A percentile compares a stretch with the other conserved stretches of the same genome.
Conservation (phyloP, 2,888 invertebrate species). For the Danaus chrysippus region DNA sequence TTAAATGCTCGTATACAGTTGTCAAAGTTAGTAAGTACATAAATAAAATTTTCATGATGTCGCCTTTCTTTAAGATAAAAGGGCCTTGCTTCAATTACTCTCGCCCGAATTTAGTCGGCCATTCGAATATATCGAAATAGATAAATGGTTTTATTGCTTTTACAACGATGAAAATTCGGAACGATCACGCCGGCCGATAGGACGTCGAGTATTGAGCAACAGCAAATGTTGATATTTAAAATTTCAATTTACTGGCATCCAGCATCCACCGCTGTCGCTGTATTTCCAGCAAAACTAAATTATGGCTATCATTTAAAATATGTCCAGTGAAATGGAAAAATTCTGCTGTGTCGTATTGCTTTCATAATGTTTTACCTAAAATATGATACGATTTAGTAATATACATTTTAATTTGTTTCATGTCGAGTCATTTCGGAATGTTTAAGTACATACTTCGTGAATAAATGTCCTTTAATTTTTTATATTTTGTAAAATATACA, state of each 20-base stretch:
- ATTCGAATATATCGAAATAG: constrained; percentile 41
- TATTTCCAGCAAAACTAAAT: constrained; percentile 15
- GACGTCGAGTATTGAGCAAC: constrained; percentile 23
- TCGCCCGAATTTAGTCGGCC: constrained; percentile 34
- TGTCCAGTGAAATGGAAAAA: constrained; percentile 4
- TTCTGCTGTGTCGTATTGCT: constrained; percentile 6
- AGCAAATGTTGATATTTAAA: constrained; percentile 25
- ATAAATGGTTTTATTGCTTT: constrained; percentile 44
- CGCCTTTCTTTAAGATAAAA: constrained; percentile 35
- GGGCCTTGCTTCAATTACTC: constrained; percentile 41
- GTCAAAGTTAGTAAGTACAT: not conserved
- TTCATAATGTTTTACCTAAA: constrained; percentile 7
- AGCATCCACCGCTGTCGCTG: constrained; percentile 8
- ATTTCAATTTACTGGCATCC: constrained; percentile 22
- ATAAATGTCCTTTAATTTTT: no score
- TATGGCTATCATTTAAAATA: constrained; percentile 10
- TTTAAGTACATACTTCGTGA: no score
- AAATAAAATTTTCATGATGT: not conserved
- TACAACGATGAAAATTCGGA: constrained; percentile 37
- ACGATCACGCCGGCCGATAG: constrained; percentile 30
- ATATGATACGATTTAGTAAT: not conserved
- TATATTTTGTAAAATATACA: no score
- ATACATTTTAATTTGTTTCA: constrained; percentile 2
- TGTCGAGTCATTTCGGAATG: not conserved
- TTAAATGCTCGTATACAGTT: not conserved